Conservation (phyloP, 1,140 invertebrate species). For the Leptopilina boulardi region DNA sequence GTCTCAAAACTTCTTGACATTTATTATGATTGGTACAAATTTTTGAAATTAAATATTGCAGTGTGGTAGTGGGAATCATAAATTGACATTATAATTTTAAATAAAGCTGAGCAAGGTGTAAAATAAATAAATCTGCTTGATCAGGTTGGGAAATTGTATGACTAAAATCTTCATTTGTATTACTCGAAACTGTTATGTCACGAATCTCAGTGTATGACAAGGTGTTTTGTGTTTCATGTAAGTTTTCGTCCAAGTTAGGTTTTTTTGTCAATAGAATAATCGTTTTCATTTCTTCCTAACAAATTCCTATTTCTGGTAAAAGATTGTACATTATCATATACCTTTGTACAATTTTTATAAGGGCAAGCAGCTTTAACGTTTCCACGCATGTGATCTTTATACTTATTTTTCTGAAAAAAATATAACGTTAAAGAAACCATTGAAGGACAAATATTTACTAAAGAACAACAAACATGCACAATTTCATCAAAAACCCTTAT, state of each 20-base stretch:
- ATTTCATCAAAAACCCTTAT: too few species aligned
- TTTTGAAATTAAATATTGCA: too few species aligned
- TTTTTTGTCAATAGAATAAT: neutral
- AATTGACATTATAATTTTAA: neutral
- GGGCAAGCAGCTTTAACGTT: neutral
- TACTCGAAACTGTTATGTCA: neutral
- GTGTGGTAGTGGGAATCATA: neutral
- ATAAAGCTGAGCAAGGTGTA: neutral
- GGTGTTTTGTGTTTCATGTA: neutral
- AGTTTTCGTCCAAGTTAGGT: neutral
- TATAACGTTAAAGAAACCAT: too few species aligned
- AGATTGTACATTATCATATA: neutral
- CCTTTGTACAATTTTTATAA: neutral
- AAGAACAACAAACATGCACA: too few species aligned
- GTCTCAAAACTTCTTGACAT: neutral
- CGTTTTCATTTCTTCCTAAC: neutral
- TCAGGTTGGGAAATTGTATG: neutral
- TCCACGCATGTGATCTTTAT: neutral
- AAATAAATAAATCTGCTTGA: neutral
- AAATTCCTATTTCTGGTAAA: neutral
- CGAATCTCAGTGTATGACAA: neutral
- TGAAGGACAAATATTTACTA: too few species aligned
- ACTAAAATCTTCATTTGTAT: neutral
- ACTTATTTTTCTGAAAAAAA: too few species aligned
- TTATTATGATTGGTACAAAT: too few species aligned